Base-by-base conservation (phyloP, 2,113 vertebrate genomes). In the Cercopithecus mona region DNA sequence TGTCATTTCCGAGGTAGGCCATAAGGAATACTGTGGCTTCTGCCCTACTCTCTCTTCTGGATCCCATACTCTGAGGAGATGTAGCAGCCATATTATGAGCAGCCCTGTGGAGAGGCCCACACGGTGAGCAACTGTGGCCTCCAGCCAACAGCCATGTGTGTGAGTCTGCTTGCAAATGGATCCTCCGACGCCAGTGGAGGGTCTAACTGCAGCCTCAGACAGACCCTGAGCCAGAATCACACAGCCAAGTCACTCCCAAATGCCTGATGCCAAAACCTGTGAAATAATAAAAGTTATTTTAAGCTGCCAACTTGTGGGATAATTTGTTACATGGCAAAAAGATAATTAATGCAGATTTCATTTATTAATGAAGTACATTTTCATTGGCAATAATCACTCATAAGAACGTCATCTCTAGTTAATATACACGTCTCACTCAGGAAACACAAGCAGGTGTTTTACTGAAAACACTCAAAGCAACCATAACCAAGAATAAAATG, bases 321-420 rank as follows among this genome's bases (percentile, higher is more conserved):
- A 88, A 84, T 91, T 80, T 96, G n/a, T 88, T 76, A 52, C 8
- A 76, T 76, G 82, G 16, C 64, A 88, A 84, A 84, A 84, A 93
- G 35, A 79, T 52, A 90, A 88, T 11, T 64, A 90, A 76, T 38
- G 38, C 43, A 94, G 45, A 90, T 57, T 66, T 93, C 30, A 88
- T 68, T 73, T 73, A 88, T 5, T 92, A 97, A 66, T 52, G 20
- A 94, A 80, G 45, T 52, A 84, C 66, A 79, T 87, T 73, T 94
- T 79, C 59, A 61, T 17, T 87, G 64, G 45, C 70, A 80, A 79
- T 79, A 79, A 96, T 70, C 61, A 87, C 25, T 75, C 20, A 72
- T 48, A 73, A 92, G 40, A 95, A 94, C 32, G 14, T 57, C 50
- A 78, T 78, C 32, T 57, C 45, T 82, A 78, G 57, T 86, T 76